Evolutionary conservation across 1,140 invertebrate species (phyloP).

Genomic region (Bemisia tabaci): DNA sequence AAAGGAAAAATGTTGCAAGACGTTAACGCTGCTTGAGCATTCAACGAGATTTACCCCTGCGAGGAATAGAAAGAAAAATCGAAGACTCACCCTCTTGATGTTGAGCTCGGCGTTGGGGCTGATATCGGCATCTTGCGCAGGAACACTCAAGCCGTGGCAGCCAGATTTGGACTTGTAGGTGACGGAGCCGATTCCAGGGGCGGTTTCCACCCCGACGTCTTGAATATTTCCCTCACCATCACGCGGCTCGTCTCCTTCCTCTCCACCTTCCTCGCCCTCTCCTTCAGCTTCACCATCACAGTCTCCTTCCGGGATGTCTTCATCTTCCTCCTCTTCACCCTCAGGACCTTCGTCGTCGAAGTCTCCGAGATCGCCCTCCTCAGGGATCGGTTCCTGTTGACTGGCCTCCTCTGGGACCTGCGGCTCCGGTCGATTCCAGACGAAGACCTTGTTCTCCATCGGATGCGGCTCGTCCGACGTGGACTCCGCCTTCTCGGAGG

Average conservation of each 20-base stretch:
- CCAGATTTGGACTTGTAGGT: slow-evolving; percentile 32
- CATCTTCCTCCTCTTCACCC: slow-evolving; percentile 9
- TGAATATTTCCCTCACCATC: slow-evolving; percentile 18
- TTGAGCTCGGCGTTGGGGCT: slow-evolving; percentile 12
- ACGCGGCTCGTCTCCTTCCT: slow-evolving; percentile 1
- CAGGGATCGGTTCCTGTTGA: background rate
- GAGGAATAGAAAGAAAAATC: too few relatives aligned
- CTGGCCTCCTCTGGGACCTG: slow-evolving; percentile 14
- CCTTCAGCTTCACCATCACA: background rate
- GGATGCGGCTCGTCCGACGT: slow-evolving; percentile 38
- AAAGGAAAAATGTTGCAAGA: too few relatives aligned
- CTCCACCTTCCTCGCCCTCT: slow-evolving; percentile 11
- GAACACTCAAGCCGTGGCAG: slow-evolving; percentile 13
- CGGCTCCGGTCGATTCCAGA: slow-evolving; percentile 44
- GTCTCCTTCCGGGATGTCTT: slow-evolving; percentile 12
- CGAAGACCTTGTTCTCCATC: slow-evolving; percentile 60
- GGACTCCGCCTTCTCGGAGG: slow-evolving; percentile 18
- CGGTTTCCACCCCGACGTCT: slow-evolving; percentile 35
- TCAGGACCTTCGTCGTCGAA: slow-evolving; percentile 15
- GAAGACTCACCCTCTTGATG: slow-evolving; percentile 19
- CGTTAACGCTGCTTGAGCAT: too few relatives aligned
- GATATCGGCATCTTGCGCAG: background rate
- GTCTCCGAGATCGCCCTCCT: slow-evolving; percentile 24
- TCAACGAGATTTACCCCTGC: too few relatives aligned
- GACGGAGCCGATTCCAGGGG: slow-evolving; percentile 37